These are phyloP conservation scores for Schizothorax lantsangensis DNA, from an alignment of 2,797 vertebrate species.

Conservation along the genomic window DNA sequence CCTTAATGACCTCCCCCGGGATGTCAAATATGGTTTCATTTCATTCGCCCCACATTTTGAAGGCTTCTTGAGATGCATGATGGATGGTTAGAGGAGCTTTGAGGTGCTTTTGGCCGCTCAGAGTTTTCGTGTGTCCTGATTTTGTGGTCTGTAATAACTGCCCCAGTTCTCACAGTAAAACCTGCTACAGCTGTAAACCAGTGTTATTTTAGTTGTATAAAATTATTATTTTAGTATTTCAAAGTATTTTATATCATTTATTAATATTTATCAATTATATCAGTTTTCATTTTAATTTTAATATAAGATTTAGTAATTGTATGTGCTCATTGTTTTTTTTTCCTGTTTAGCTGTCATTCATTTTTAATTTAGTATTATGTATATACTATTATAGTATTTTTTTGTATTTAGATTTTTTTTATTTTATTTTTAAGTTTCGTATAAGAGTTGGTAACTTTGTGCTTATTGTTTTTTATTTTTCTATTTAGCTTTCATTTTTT, in stretches of 20 bases:
- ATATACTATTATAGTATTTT: neutral
- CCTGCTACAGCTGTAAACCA: neutral
- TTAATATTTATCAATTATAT: neutral
- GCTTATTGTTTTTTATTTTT: too few relatives aligned
- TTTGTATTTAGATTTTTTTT: neutral
- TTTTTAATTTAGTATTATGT: neutral
- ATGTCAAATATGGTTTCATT: slow-evolving; percentile 27
- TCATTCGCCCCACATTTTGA: neutral
- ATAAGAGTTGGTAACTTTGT: too few relatives aligned
- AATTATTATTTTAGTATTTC: neutral
- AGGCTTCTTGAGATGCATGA: slow-evolving; percentile 5
- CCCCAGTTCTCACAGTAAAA: slow-evolving; percentile 35
- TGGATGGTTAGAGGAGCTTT: slow-evolving; percentile 34
- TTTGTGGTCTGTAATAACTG: slow-evolving; percentile 46
- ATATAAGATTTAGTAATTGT: neutral
- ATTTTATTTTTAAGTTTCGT: too few relatives aligned
- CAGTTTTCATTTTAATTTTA: neutral
- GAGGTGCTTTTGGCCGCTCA: slow-evolving; percentile 22
- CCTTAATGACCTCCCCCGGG: neutral
- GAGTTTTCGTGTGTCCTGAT: slow-evolving; percentile 39
- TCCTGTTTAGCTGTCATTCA: neutral
- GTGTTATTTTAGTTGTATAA: neutral
- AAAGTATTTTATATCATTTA: neutral
- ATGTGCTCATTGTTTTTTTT: neutral
- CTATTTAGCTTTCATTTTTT: too few relatives aligned